A percentile compares a stretch with the other conserved stretches of the same genome.
These are phyloP conservation scores for Acleris cristana DNA, from an alignment of 2,888 invertebrate genomes.

Conservation along the genomic window DNA sequence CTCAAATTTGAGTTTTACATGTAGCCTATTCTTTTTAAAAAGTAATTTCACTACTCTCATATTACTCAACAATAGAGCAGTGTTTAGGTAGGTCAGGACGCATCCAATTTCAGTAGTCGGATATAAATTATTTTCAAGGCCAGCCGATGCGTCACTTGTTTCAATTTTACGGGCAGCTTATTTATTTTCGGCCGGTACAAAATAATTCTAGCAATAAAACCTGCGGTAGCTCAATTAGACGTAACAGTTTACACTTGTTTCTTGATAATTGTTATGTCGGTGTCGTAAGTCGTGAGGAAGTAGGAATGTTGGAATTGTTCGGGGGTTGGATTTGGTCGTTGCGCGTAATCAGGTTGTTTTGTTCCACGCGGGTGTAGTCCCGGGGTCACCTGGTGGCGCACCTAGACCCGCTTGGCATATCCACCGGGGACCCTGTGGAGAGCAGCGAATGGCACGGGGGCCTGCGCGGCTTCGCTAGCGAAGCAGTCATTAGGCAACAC, in stretches of 20 bases:
- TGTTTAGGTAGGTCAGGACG: slow-evolving; percentile 27
- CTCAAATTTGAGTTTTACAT: slow-evolving; percentile 55
- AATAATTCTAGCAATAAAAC: neutral
- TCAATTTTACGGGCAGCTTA: slow-evolving; percentile 13
- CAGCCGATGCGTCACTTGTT: slow-evolving; percentile 1
- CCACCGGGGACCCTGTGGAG: slow-evolving; percentile 86
- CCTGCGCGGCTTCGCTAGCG: slow-evolving; percentile 79
- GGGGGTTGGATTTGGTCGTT: slow-evolving; percentile 7
- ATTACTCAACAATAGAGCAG: slow-evolving; percentile 6
- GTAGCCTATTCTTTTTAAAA: too few species aligned
- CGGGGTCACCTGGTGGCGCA: slow-evolving; percentile 96
- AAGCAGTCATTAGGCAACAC: slow-evolving; percentile 81
- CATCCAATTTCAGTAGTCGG: slow-evolving; percentile 8
- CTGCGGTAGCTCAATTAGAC: neutral
- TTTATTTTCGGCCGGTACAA: slow-evolving; percentile 1
- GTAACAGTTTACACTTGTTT: slow-evolving; percentile 9
- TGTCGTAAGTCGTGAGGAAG: neutral
- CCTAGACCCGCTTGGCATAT: slow-evolving; percentile 96
- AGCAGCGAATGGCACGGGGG: slow-evolving; percentile 79
- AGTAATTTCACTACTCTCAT: too few species aligned
- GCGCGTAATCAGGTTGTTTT: slow-evolving; percentile 40
- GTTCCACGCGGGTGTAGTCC: slow-evolving; percentile 85
- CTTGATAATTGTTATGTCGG: neutral
- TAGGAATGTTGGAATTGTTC: neutral
- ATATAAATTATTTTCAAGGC: slow-evolving; percentile 23